A percentile compares a stretch with the other conserved stretches of the same genome.
phyloP scores from a whole-genome alignment of 2,888 invertebrate species.

The Anorthoa munda region DNA sequence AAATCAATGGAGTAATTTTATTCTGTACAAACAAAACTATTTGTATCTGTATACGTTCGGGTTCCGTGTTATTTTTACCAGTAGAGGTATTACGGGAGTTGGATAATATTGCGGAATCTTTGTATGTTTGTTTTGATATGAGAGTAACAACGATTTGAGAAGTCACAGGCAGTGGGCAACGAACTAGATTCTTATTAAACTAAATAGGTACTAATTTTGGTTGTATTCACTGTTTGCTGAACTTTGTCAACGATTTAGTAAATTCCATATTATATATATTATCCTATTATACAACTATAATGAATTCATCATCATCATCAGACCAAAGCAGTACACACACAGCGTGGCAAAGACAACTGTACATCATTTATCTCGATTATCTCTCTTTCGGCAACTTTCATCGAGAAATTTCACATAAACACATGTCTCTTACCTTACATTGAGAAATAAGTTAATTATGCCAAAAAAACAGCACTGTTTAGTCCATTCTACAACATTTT shows the following conservation, averaged over 20 bases:
- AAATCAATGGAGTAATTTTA: slow-evolving; percentile 35
- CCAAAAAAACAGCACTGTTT: not conserved
- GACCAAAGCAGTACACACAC: no score
- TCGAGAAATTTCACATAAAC: not conserved
- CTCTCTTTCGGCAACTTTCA: no score
- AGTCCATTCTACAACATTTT: not conserved
- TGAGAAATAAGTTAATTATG: no score
- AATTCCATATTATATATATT: no score
- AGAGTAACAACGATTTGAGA: not conserved
- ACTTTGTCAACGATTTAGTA: no score
- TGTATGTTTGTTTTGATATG: not conserved
- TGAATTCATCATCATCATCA: no score
- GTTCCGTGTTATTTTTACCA: slow-evolving; percentile 31
- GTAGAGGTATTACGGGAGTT: not conserved
- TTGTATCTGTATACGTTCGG: slow-evolving; percentile 16
- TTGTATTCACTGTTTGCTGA: not conserved
- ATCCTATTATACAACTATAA: no score
- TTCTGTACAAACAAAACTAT: slow-evolving; percentile 39
- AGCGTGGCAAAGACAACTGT: no score
- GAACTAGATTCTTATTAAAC: not conserved
- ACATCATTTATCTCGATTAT: no score
- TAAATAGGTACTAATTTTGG: not conserved
- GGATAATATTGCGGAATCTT: not conserved
- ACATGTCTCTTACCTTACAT: not conserved
- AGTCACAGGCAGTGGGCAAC: not conserved